Percentiles rank a stretch among this genome's conserved stretches.
These are phyloP conservation scores for Balanococcus diminutus DNA, from an alignment of 2,888 invertebrate genomes.

Conservation along the genomic window DNA sequence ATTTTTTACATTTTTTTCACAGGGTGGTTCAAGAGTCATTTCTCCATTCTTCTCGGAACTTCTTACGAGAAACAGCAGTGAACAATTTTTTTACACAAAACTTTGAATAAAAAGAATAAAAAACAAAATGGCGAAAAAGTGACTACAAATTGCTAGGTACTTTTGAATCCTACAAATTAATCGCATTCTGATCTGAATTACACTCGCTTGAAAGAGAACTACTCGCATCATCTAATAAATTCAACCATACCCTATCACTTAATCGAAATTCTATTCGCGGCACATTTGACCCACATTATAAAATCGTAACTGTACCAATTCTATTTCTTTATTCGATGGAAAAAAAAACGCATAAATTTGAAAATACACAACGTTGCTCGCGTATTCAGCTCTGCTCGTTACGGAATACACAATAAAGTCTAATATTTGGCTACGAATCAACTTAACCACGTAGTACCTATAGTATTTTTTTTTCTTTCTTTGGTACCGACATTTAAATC, in stretches of 20 bases:
- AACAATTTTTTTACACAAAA: no score
- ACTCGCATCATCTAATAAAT: not conserved
- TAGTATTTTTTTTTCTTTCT: not conserved
- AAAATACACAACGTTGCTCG: not conserved
- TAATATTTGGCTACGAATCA: slow-evolving; percentile 25
- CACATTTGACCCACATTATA: not conserved
- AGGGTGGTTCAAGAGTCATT: no score
- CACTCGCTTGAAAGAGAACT: not conserved
- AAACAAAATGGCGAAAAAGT: no score
- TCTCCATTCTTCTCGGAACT: no score
- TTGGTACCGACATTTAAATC: not conserved
- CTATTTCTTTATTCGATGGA: not conserved
- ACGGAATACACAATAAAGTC: not conserved
- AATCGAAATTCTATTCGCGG: not conserved
- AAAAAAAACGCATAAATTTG: not conserved
- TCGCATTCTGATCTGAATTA: not conserved
- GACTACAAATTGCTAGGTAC: no score
- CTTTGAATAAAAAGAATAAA: no score
- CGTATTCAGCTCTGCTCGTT: not conserved
- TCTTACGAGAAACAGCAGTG: no score
- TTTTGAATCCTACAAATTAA: no score
- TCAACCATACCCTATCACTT: not conserved
- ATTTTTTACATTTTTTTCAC: no score
- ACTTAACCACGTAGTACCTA: not conserved
- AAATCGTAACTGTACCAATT: not conserved